Percentiles rank a stretch among this genome's conserved stretches.
Evolutionary conservation across 2,888 invertebrate genomes (phyloP).

Genomic region (Heterodera filipjevi): DNA sequence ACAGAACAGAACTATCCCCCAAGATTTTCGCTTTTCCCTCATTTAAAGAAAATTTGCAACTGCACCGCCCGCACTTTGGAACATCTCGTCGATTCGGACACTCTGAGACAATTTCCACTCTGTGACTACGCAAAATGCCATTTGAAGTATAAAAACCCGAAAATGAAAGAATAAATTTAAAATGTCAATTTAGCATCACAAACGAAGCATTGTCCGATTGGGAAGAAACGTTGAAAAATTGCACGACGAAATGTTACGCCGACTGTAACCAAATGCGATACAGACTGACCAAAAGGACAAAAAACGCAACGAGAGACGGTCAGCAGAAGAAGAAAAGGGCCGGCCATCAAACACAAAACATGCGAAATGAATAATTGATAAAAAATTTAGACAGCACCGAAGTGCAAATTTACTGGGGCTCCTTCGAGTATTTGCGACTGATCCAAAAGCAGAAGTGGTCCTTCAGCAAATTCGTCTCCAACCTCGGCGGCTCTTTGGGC

Average conservation of each 20-base stretch:
- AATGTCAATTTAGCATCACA: constrained; percentile 18
- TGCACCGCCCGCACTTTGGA: constrained; percentile 57
- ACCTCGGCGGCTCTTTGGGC: constrained; percentile 47
- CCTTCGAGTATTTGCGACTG: constrained; percentile 62
- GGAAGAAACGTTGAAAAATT: constrained; percentile 50
- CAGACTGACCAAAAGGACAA: constrained; percentile 38
- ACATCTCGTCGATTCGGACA: constrained; percentile 50
- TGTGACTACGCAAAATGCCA: constrained; percentile 59
- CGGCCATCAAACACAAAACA: too few species aligned
- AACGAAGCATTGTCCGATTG: constrained; percentile 51
- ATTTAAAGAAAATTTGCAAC: constrained; percentile 57
- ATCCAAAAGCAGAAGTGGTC: constrained; percentile 50
- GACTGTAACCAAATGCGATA: constrained; percentile 54
- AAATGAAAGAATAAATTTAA: not conserved
- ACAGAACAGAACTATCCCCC: not conserved
- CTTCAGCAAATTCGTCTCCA: constrained; percentile 41
- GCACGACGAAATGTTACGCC: constrained; percentile 47
- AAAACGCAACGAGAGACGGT: not conserved
- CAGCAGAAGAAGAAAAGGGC: not conserved
- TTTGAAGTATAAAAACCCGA: constrained; percentile 3
- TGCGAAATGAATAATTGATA: not conserved
- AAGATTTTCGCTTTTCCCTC: too few species aligned
- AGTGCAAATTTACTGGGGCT: constrained; percentile 58
- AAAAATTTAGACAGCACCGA: constrained; percentile 48
- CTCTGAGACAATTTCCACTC: constrained; percentile 50